These are phyloP conservation scores for Ctenoplectra terminalis DNA, from an alignment of 1,140 invertebrate species.

Conservation along the genomic window DNA sequence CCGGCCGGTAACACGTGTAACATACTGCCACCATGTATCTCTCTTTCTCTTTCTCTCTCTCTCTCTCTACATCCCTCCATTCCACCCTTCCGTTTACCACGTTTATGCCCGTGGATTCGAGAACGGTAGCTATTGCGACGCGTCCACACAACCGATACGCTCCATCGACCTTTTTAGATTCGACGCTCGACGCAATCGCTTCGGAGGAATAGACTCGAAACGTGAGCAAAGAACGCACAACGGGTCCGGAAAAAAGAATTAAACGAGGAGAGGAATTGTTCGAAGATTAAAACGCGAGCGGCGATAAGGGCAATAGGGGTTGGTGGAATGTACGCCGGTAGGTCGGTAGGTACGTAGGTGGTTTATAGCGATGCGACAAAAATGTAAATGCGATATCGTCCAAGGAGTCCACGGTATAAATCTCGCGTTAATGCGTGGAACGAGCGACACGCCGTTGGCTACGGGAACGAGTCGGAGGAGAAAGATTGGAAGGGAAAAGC, in stretches of 20 bases:
- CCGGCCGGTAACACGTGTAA: conserved; percentile 82
- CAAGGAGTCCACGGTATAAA: conserved; percentile 80
- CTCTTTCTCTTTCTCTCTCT: conserved; percentile 37
- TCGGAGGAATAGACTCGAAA: neutral
- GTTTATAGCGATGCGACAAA: conserved; percentile 83
- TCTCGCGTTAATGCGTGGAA: conserved; percentile 81
- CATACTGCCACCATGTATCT: conserved; percentile 81
- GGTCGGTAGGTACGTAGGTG: conserved; percentile 67
- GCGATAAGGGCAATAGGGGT: conserved; percentile 27
- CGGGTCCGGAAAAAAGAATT: too few relatives aligned
- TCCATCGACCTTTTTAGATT: neutral
- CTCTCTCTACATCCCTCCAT: neutral
- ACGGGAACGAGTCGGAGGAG: conserved; percentile 54
- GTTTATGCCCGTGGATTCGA: conserved; percentile 74
- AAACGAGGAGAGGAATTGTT: neutral
- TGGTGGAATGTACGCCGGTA: conserved; percentile 39
- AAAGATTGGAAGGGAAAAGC: conserved; percentile 38
- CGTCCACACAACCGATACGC: conserved; percentile 70
- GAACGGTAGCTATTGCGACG: conserved; percentile 69
- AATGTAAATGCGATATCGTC: conserved; percentile 83
- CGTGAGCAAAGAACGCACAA: neutral
- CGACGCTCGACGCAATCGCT: neutral
- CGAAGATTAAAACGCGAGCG: neutral
- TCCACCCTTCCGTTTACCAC: conserved; percentile 63
- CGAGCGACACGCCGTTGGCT: conserved; percentile 71